phyloP scores from a whole-genome alignment of 2,888 invertebrate genomes.

The Nomada hirtipes region DNA sequence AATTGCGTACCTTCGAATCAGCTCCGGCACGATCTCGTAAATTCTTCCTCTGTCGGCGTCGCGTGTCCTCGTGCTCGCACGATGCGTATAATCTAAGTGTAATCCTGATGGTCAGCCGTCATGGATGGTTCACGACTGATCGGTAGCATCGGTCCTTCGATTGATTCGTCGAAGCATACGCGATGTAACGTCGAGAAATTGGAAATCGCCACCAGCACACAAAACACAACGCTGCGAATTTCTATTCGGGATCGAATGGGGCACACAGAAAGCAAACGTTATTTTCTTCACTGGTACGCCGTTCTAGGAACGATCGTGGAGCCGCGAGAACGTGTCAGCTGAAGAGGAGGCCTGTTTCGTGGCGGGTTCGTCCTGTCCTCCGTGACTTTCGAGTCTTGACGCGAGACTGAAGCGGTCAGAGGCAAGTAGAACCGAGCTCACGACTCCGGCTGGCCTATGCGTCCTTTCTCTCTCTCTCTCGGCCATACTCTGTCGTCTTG shows the following conservation, averaged over 20 bases:
- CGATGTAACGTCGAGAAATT: neutral
- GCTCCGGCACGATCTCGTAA: neutral
- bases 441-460: constrained; percentile 42
- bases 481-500: constrained; percentile 3
- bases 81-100: constrained; percentile 54
- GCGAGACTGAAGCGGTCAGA: constrained; percentile 78
- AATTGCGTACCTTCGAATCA: constrained; percentile 26
- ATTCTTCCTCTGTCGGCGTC: constrained; percentile 1
- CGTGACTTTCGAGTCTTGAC: constrained; percentile 81
- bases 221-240: neutral
- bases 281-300: neutral
- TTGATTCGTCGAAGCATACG: neutral
- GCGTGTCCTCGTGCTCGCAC: neutral
- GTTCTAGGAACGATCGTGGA: constrained; percentile 5
- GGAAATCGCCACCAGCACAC: constrained; percentile 14
- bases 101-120: constrained; percentile 68
- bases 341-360: constrained; percentile 8
- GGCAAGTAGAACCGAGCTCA: constrained; percentile 42
- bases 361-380: constrained; percentile 56
- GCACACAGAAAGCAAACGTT: neutral
- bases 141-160: constrained; percentile 67
- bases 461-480: constrained; percentile 40
- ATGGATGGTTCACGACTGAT: constrained; percentile 58
- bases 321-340: constrained; percentile 20
- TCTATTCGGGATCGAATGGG: neutral